Percentiles rank a stretch among this genome's conserved stretches.
Evolutionary conservation across 2,797 vertebrate species (phyloP).

Genomic region (Eulemur albifrons): DNA sequence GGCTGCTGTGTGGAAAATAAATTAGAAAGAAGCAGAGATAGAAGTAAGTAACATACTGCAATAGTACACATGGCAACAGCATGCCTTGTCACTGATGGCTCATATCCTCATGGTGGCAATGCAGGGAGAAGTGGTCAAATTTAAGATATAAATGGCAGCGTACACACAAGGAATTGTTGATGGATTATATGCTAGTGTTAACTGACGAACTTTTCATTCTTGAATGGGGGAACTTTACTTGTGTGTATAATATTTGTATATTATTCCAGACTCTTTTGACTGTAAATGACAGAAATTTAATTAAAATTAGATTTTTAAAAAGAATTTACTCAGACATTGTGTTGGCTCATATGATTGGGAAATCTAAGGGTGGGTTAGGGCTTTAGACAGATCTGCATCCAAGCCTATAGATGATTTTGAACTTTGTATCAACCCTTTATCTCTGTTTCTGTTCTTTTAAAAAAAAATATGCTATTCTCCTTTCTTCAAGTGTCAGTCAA

Average conservation of each 20-base stretch:
- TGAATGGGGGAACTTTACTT: neutral
- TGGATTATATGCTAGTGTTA: neutral
- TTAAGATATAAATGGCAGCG: neutral
- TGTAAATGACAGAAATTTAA: neutral
- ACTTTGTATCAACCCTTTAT: neutral
- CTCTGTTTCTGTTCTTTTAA: neutral
- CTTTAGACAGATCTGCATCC: neutral
- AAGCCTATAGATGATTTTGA: neutral
- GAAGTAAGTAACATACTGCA: neutral
- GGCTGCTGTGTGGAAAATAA: neutral
- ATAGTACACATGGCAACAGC: neutral
- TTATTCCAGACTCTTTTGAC: neutral
- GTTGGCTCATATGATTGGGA: neutral
- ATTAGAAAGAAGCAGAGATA: neutral
- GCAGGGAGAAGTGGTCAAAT: neutral
- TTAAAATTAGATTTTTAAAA: constrained; percentile 12
- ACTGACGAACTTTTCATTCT: neutral
- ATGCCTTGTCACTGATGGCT: neutral
- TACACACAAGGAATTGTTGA: neutral
- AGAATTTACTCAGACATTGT: neutral
- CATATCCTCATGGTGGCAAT: neutral
- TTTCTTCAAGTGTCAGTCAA: neutral
- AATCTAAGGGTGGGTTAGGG: neutral
- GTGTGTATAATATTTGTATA: neutral
- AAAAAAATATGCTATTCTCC: neutral